Conservation (phyloP, 1,140 invertebrate species). For the Bombyx mori region DNA sequence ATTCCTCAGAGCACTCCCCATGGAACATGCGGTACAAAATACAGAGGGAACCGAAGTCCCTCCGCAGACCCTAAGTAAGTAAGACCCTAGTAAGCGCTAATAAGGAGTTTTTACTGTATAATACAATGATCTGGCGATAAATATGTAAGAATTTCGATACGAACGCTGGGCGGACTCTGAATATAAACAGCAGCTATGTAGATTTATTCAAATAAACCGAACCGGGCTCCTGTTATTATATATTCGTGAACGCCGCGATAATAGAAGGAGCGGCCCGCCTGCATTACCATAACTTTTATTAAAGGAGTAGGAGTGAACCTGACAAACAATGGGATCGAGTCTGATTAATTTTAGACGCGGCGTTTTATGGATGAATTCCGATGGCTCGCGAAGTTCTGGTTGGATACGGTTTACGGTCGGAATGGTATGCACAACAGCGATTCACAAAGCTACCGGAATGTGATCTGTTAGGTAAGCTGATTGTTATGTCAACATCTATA, state of each 20-base stretch:
- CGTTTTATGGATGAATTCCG: background rate
- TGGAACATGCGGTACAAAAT: too few relatives aligned
- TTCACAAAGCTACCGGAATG: too few relatives aligned
- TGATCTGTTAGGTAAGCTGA: too few relatives aligned
- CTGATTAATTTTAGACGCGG: conserved; percentile 61
- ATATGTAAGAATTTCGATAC: conserved; percentile 54
- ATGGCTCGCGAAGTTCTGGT: too few relatives aligned
- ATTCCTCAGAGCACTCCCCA: too few relatives aligned
- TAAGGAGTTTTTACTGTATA: too few relatives aligned
- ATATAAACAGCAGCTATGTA: conserved; percentile 51
- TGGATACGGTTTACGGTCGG: too few relatives aligned
- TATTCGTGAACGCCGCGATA: conserved; percentile 67
- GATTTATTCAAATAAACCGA: conserved; percentile 68
- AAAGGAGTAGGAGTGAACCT: conserved; percentile 48
- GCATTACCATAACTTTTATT: conserved; percentile 69
- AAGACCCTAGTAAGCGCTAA: too few relatives aligned
- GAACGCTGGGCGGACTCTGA: conserved; percentile 40
- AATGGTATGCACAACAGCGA: too few relatives aligned
- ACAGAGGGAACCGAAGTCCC: too few relatives aligned
- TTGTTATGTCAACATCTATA: too few relatives aligned
- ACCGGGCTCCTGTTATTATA: conserved; percentile 55
- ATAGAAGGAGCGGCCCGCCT: conserved; percentile 45
- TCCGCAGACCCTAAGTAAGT: too few relatives aligned
- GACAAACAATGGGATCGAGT: conserved; percentile 50
- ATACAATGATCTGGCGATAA: conserved; percentile 38